phyloP scores from a whole-genome alignment of 1,140 invertebrate genomes.

The Drosophila tropicalis region DNA sequence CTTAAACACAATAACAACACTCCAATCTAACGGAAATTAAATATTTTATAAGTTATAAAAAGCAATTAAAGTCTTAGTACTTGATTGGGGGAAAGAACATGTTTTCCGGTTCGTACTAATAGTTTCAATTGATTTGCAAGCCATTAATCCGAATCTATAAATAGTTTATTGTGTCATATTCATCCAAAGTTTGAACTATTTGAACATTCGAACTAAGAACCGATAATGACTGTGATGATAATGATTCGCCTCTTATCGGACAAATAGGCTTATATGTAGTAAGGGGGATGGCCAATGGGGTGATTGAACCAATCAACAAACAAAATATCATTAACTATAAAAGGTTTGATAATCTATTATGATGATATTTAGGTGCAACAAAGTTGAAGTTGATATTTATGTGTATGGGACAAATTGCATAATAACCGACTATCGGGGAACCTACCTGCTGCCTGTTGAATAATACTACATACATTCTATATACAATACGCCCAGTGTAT shows the following conservation, averaged over 20 bases:
- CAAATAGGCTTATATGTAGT: background rate
- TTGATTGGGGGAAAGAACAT: no score
- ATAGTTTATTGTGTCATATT: conserved; percentile 8
- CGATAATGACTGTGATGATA: background rate
- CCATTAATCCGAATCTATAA: background rate
- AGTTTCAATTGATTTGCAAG: background rate
- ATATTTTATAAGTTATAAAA: no score
- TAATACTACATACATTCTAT: background rate
- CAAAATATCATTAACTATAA: background rate
- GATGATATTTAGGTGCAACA: background rate
- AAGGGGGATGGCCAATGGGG: background rate
- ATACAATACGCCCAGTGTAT: background rate
- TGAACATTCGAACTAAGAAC: background rate
- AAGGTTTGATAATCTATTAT: background rate
- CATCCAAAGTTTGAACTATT: background rate
- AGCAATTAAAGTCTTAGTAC: no score
- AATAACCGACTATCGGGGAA: background rate
- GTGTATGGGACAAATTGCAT: background rate
- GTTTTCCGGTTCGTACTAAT: background rate
- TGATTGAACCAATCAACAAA: conserved; percentile 3
- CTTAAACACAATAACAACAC: no score
- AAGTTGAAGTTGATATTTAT: background rate
- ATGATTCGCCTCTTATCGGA: background rate
- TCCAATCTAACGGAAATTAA: no score
- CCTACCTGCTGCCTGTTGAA: background rate